Percentiles rank a stretch among this genome's conserved stretches.
phyloP scores from a whole-genome alignment of 2,113 vertebrate genomes.

The Nyctereutes procyonoides region DNA sequence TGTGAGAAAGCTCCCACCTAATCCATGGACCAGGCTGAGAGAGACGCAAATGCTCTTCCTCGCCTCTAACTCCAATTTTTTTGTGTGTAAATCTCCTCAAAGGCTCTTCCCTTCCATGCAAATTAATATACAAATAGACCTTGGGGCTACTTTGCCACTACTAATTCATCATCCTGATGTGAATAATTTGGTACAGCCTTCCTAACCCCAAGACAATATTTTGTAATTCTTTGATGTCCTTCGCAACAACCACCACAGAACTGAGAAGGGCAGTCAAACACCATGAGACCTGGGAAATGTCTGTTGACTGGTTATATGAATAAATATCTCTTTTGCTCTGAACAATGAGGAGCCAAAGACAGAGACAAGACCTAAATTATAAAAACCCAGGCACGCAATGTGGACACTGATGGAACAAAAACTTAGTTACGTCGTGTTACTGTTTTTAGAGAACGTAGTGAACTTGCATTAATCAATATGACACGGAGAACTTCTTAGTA shows the following conservation, averaged over 20 bases:
- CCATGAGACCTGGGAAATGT: not conserved
- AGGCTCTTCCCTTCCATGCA: not conserved
- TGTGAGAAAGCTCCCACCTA: not conserved
- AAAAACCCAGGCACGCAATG: accelerated
- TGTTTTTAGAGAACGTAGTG: not conserved
- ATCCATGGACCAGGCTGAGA: not conserved
- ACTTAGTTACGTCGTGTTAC: not conserved
- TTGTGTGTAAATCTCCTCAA: not conserved
- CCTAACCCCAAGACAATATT: not conserved
- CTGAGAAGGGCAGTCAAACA: not conserved
- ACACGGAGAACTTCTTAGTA: not conserved
- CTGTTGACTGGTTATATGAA: not conserved
- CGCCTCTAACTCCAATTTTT: not conserved
- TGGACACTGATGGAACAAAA: not conserved
- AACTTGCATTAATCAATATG: not conserved
- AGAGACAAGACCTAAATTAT: not conserved
- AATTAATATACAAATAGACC: not conserved
- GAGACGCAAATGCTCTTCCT: not conserved
- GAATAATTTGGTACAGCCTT: not conserved
- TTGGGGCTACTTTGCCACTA: not conserved
- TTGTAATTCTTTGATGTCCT: not conserved
- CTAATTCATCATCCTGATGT: not conserved
- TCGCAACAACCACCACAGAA: not conserved
- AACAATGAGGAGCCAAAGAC: not conserved
- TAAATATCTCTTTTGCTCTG: not conserved